A percentile compares a stretch with the other conserved stretches of the same genome.
Evolutionary conservation across 64 coral and sea anemone genomes (phyloP).

Genomic region (Dendrophyllia cribrosa): DNA sequence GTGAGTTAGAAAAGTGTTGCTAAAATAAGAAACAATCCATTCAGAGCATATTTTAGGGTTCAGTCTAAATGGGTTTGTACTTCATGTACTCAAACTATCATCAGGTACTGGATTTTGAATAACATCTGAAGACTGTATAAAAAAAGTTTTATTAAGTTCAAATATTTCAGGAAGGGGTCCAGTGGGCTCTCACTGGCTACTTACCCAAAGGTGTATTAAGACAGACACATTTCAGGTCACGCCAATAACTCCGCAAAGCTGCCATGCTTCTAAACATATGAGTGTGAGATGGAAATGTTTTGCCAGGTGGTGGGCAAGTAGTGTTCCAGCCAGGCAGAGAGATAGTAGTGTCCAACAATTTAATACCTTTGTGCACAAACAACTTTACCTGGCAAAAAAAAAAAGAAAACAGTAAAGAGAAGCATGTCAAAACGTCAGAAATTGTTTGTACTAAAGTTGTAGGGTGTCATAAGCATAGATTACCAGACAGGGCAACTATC

Average conservation of each 20-base stretch:
- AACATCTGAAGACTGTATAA: too few species aligned
- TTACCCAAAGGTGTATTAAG: slow-evolving; percentile 80
- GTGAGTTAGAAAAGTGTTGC: too few species aligned
- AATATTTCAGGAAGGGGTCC: too few species aligned
- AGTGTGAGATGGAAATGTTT: slow-evolving; percentile 8
- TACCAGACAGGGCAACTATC: too few species aligned
- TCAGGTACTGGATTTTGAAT: too few species aligned
- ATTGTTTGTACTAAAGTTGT: background rate
- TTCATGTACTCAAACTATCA: too few species aligned
- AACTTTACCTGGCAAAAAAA: slow-evolving; percentile 41
- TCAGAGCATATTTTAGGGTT: too few species aligned
- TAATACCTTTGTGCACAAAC: slow-evolving; percentile 56
- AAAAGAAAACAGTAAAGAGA: background rate
- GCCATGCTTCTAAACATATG: slow-evolving; percentile 59
- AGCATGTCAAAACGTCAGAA: background rate
- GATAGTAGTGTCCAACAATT: slow-evolving; percentile 52
- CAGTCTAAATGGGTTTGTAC: too few species aligned
- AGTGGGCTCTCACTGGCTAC: background rate
- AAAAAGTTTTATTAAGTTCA: too few species aligned
- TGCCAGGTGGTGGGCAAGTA: slow-evolving; percentile 1
- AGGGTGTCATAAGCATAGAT: too few species aligned
- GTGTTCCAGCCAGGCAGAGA: slow-evolving; percentile 47
- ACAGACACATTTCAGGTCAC: slow-evolving; percentile 73
- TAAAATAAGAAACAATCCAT: too few species aligned
- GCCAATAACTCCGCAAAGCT: slow-evolving; percentile 66